Percentiles rank a stretch among this genome's conserved stretches.
Evolutionary conservation across 2,888 invertebrate species (phyloP).

Genomic region (Pachymerium ferrugineum): DNA sequence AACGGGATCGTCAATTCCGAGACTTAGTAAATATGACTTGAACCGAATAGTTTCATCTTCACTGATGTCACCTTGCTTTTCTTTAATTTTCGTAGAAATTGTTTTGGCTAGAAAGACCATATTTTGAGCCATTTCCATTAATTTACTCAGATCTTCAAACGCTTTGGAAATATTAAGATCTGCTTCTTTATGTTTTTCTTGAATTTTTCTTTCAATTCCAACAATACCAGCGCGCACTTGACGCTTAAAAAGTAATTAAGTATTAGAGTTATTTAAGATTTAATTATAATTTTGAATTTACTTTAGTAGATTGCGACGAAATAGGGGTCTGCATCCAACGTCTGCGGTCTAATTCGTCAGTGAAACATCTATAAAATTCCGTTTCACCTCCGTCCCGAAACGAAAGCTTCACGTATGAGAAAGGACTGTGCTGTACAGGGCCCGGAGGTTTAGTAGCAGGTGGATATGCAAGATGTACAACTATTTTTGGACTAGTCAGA

Average conservation of each 20-base stretch:
- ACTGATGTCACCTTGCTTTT: conserved; percentile 89
- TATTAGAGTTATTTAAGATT: neutral
- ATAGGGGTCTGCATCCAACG: conserved; percentile 29
- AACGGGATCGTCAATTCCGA: conserved; percentile 97
- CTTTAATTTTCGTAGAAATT: conserved; percentile 87
- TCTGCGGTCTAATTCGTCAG: conserved; percentile 31
- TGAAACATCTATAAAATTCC: conserved; percentile 35
- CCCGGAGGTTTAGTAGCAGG: conserved; percentile 62
- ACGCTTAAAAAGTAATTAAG: neutral
- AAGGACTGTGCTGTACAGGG: conserved; percentile 64
- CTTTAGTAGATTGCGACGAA: neutral
- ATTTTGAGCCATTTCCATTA: conserved; percentile 95
- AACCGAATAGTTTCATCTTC: conserved; percentile 94
- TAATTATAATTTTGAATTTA: neutral
- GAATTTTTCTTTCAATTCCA: conserved; percentile 88
- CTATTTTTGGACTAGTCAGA: conserved; percentile 32
- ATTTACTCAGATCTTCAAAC: conserved; percentile 87
- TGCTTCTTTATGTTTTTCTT: conserved; percentile 83
- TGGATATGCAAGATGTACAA: conserved; percentile 33
- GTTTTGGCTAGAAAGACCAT: conserved; percentile 90
- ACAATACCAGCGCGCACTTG: conserved; percentile 70
- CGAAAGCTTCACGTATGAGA: conserved; percentile 72
- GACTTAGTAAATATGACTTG: conserved; percentile 89
- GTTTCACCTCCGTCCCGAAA: conserved; percentile 69
- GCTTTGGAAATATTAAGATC: conserved; percentile 87